Base-by-base conservation (phyloP, 2,797 vertebrate genomes). In the Gallinago stenura region DNA sequence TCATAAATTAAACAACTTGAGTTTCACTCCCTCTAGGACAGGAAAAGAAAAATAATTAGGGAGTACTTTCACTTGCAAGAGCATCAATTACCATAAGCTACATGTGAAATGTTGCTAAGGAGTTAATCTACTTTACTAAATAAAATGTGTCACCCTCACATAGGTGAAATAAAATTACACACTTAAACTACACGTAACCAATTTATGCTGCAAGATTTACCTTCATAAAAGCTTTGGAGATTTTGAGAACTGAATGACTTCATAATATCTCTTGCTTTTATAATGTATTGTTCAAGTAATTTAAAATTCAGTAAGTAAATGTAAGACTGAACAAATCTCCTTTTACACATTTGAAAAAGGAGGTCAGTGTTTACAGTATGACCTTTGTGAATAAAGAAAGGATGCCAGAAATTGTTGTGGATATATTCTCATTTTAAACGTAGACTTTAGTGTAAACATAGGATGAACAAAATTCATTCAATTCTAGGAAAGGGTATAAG, bases 101-200 rank as follows among this genome's bases (percentile, higher is more conserved):
- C 91, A 91, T 96, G 72, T 95, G 94, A 97, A 97, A 97, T 91
- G 85, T 89, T 97, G 51, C 86, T 93, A 96, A 97, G 88, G 83
- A 97, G 81, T 94, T 98, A 98, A 97, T 97, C 96, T 96, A 76
- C 94, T 97, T 95, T 92, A 81, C 91, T 95, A 94, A 95, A 96
- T 96, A 97, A 76, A 96, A 94, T 87, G n/a, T 87, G 79, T 91
- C 87, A 90, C 62, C 62, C 65, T 91, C 80, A 28, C 50, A 53
- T 37, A 91, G 88, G 75, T 57, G 73, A 89, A 93, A 25, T 80
- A 48, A 48, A 96, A 91, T 94, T 87, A 91, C 2, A 3, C 54
- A 75, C 69, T 96, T 90, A 95, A 90, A 93, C 88, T 90, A 72
- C 79, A 87, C 3, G 9, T 76, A 92, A 83, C 50, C 35, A 64